Percentiles rank a stretch among this genome's conserved stretches.
phyloP scores from a whole-genome alignment of 2,113 vertebrate species.

The Helogale parvula region DNA sequence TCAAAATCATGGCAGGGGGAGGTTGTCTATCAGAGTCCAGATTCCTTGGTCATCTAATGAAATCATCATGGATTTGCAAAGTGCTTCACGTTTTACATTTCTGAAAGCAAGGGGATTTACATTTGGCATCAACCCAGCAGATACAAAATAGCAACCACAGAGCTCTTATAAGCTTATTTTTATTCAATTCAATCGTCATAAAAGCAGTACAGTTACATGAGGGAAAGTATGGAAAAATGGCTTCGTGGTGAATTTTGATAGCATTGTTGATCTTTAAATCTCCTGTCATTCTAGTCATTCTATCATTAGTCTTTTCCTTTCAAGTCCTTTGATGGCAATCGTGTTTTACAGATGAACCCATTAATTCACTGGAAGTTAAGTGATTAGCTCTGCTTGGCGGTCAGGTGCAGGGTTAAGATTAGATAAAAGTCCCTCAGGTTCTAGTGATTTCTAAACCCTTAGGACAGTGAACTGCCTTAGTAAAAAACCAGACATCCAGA shows the following conservation, averaged over 20 bases:
- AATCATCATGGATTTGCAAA: conserved; percentile 54
- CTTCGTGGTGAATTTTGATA: conserved; percentile 56
- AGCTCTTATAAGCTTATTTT: conserved; percentile 58
- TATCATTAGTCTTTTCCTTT: conserved; percentile 41
- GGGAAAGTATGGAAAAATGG: conserved; percentile 58
- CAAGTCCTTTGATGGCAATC: conserved; percentile 42
- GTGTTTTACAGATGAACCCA: conserved; percentile 53
- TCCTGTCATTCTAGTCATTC: neutral
- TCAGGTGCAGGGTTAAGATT: conserved; percentile 67
- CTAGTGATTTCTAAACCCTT: conserved; percentile 36
- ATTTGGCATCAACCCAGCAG: conserved; percentile 14
- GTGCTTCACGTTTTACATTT: conserved; percentile 31
- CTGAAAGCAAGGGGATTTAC: conserved; percentile 46
- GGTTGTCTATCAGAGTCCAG: conserved; percentile 13
- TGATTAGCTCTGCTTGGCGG: conserved; percentile 40
- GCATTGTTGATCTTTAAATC: conserved; percentile 48
- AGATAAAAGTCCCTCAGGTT: conserved; percentile 38
- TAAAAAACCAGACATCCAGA: neutral
- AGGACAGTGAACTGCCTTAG: neutral
- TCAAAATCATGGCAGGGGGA: neutral
- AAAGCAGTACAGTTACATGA: conserved; percentile 45
- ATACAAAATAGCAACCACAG: conserved; percentile 4
- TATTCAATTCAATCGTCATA: conserved; percentile 56
- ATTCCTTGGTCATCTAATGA: conserved; percentile 33
- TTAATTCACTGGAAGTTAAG: conserved; percentile 62